These are phyloP conservation scores for Troides helena DNA, from an alignment of 2,888 invertebrate genomes.

Conservation along the genomic window DNA sequence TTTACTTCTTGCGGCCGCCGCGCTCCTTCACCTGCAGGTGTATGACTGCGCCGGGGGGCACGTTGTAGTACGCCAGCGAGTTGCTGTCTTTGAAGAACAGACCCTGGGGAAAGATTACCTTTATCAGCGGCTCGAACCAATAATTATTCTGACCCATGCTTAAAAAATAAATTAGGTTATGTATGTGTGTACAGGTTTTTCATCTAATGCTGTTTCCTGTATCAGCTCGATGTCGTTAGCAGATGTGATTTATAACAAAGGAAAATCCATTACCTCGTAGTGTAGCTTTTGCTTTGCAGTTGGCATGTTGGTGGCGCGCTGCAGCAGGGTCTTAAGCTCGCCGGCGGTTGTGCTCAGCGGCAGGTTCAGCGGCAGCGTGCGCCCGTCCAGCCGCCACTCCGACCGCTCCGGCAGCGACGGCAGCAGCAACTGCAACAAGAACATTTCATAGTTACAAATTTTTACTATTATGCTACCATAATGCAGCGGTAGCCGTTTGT, in stretches of 20 bases:
- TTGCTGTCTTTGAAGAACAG: conserved; percentile 99
- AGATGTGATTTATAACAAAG: neutral
- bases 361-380: conserved; percentile 88
- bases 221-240: too few species aligned
- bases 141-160: too few species aligned
- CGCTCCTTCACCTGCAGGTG: conserved; percentile 97
- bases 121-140: neutral
- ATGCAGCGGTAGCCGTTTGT: too few species aligned
- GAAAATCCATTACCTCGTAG: conserved; percentile 85
- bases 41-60: conserved; percentile 90
- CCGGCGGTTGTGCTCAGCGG: conserved; percentile 89
- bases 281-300: conserved; percentile 98
- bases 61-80: conserved; percentile 96
- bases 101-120: conserved; percentile 82
- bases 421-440: conserved; percentile 81
- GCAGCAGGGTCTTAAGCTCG: conserved; percentile 92
- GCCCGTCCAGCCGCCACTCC: conserved; percentile 97
- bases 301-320: conserved; percentile 94
- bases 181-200: too few species aligned
- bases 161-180: too few species aligned
- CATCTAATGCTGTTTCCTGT: too few species aligned
- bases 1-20: conserved; percentile 97
- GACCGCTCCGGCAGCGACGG: conserved; percentile 93
- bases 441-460: too few species aligned
- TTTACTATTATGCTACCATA: too few species aligned